Evolutionary conservation across 2,888 invertebrate species (phyloP), one percentile per base, ranked within the genome.

Genomic region (Pristionchus maxplancki): DNA sequence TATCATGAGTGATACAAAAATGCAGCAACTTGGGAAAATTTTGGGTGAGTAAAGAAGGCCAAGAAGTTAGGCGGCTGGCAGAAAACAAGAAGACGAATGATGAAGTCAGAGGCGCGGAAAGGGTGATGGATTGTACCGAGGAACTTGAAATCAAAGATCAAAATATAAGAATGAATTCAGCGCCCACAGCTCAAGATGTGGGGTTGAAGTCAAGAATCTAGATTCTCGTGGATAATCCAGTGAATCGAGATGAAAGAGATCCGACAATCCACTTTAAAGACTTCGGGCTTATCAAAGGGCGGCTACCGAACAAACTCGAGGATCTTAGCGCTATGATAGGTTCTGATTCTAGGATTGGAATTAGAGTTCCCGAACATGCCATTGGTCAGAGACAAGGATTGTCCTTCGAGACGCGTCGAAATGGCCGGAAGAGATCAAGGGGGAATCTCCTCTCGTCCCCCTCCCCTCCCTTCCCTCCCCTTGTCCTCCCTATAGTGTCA

Each of bases 371-470:
- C 6, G 11, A 11, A 44, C 44, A 20, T 24, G 71, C 6, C 20
- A 20, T 71, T 24, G 4, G 34, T 11, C 71, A 31, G 78, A 15
- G 78, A 28, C n/a, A 48, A 78, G 44, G 78, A 78, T 48, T 78
- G 48, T n/a, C 20, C 67, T 28, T 2, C 44, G 44, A 44, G 44
- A n/a, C 6, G 44, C 44, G 44, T 78, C 28, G 78, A 78, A 78
- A 78, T 78, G 78, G 78, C 44, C 78, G 78, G 78, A 78, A 78
- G 78, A 78, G 78, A 78, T 78, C 78, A 78, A 48, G 44, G 44
- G 44, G 78, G 44, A 1, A 13, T 20, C 20, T 71, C 34, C 4
- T 28, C 62, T 64, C 71, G 15, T 15, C 37, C 15, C 5, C 37
- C 37, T 5, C 37, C 71, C 20, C 71, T 71, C 78, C 28, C 28